These are phyloP conservation scores for Pelodiscus sinensis DNA, from an alignment of 2,113 vertebrate genomes.

Conservation along the genomic window DNA sequence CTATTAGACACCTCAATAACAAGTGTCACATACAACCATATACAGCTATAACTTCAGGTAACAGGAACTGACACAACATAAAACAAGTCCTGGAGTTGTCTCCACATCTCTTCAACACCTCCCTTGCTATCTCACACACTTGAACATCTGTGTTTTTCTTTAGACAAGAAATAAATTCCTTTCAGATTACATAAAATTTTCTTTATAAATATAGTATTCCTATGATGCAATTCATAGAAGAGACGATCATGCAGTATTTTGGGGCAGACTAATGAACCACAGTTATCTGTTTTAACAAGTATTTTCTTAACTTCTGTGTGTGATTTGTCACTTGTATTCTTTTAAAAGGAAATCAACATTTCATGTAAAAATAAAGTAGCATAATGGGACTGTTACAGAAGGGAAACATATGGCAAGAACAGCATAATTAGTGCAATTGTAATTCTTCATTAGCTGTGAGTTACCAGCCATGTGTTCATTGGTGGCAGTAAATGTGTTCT, in stretches of 20 bases:
- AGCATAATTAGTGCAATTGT: not conserved
- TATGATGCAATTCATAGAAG: not conserved
- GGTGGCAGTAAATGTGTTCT: not conserved
- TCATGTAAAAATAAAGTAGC: not conserved
- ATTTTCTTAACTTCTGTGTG: not conserved
- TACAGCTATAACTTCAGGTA: constrained; percentile 68
- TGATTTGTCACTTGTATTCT: not conserved
- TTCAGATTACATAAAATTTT: constrained; percentile 64
- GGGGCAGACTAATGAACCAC: not conserved
- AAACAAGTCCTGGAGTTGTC: constrained; percentile 60
- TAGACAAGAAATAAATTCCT: constrained; percentile 63
- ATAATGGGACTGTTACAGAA: not conserved
- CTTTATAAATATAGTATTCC: constrained; percentile 54
- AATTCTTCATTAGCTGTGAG: not conserved
- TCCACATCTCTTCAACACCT: constrained; percentile 74
- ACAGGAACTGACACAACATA: constrained; percentile 59
- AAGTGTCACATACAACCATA: constrained; percentile 47
- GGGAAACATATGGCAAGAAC: not conserved
- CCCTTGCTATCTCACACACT: constrained; percentile 68
- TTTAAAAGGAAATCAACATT: not conserved
- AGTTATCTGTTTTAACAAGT: not conserved
- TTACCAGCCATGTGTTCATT: not conserved
- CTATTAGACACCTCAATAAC: constrained; percentile 22
- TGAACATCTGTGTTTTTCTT: constrained; percentile 72
- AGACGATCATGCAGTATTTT: constrained; percentile 43